phyloP scores from a whole-genome alignment of 2,113 vertebrate species.

The Ammodytes marinus region DNA sequence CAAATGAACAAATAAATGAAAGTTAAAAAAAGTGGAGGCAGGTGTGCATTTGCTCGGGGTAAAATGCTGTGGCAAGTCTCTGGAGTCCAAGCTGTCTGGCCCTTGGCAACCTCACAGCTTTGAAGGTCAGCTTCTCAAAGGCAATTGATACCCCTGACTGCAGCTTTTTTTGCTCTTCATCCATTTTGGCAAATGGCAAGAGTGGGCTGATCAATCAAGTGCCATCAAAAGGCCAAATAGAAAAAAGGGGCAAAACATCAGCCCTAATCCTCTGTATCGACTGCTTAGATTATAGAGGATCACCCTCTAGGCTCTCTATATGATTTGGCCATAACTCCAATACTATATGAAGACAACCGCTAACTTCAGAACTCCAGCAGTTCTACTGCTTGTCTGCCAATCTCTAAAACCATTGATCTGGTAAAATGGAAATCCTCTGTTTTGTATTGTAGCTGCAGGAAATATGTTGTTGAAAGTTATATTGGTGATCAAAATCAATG shows the following conservation, averaged over 20 bases:
- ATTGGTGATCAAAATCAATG: not conserved
- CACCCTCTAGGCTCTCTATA: constrained; percentile 37
- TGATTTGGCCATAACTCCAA: constrained; percentile 64
- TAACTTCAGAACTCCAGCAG: constrained; percentile 35
- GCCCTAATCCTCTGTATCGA: constrained; percentile 64
- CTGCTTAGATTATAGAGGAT: constrained; percentile 66
- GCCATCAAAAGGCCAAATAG: constrained; percentile 75
- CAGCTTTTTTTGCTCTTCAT: constrained; percentile 77
- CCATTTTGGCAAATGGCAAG: constrained; percentile 77
- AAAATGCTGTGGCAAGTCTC: constrained; percentile 42
- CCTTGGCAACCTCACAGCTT: constrained; percentile 54
- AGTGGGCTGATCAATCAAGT: constrained; percentile 77
- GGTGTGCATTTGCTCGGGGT: constrained; percentile 27
- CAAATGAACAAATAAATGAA: constrained; percentile 21
- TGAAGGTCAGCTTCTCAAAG: constrained; percentile 79
- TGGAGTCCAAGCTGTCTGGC: constrained; percentile 57
- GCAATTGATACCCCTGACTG: constrained; percentile 74
- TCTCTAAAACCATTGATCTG: constrained; percentile 12
- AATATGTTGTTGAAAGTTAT: not conserved
- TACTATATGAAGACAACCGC: constrained; percentile 40
- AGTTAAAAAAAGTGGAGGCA: constrained; percentile 21
- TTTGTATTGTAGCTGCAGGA: constrained; percentile 12
- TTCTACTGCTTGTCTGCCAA: not conserved
- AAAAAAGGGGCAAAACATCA: constrained; percentile 44
- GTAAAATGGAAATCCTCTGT: not conserved